These are phyloP conservation scores for Myotis pilosus DNA, from an alignment of 2,797 vertebrate genomes.

Conservation along the genomic window DNA sequence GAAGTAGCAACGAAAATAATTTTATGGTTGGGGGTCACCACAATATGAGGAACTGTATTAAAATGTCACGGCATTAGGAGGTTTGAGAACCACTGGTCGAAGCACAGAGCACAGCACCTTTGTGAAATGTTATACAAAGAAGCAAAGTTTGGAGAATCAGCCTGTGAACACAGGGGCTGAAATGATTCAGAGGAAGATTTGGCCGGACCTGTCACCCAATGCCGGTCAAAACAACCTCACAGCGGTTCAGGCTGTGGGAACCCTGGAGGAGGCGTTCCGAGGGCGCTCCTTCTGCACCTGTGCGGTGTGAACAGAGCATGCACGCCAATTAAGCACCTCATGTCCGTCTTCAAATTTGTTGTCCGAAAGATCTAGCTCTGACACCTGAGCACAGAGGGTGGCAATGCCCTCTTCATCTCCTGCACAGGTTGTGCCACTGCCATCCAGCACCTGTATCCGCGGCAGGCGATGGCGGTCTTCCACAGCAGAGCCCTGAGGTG, in stretches of 20 bases:
- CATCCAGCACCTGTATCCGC: constrained; percentile 91
- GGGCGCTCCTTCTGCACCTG: neutral
- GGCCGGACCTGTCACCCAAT: neutral
- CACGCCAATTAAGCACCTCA: neutral
- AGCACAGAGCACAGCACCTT: neutral
- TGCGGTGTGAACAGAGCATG: neutral
- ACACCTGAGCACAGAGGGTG: constrained; percentile 93
- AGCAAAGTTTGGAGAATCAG: neutral
- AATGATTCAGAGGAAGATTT: neutral
- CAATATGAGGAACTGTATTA: no score
- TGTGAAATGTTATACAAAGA: neutral
- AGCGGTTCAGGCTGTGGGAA: neutral
- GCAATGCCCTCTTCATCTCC: constrained; percentile 93
- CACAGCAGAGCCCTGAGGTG: neutral
- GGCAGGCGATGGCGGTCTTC: constrained; percentile 95
- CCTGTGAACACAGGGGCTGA: neutral
- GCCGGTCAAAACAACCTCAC: neutral
- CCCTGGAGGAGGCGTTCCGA: constrained; percentile 50
- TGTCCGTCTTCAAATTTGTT: constrained; percentile 95
- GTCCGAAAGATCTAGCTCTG: constrained; percentile 95
- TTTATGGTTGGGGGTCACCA: no score
- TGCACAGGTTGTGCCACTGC: constrained; percentile 93
- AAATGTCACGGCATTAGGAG: no score
- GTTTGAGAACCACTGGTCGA: neutral
- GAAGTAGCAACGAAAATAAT: no score